Evolutionary conservation across 2,888 invertebrate genomes (phyloP).

Genomic region (Drosophila siamana): DNA sequence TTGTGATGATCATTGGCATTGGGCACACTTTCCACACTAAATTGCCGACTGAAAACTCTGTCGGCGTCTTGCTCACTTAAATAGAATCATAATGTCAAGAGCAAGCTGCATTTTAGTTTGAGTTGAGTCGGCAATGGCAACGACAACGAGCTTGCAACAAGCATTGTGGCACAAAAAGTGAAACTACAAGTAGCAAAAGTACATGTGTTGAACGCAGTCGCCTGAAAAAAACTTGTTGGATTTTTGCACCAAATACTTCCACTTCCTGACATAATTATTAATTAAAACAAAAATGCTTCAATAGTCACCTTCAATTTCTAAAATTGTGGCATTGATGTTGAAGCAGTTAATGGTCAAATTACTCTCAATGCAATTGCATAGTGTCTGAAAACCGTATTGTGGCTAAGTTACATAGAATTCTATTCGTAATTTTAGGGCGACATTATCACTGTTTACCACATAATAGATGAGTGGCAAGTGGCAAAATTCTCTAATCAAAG

Average conservation of each 20-base stretch:
- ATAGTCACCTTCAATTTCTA: constrained; percentile 14
- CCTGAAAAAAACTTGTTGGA: background rate
- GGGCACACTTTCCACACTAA: constrained; percentile 62
- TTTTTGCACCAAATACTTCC: background rate
- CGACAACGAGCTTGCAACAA: constrained; percentile 46
- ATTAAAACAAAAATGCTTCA: constrained; percentile 47
- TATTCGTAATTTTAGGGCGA: constrained; percentile 12
- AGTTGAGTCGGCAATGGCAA: constrained; percentile 18
- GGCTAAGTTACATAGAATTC: constrained; percentile 3
- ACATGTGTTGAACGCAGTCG: constrained; percentile 11
- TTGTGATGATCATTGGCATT: constrained; percentile 41
- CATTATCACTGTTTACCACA: constrained; percentile 24
- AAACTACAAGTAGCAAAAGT: constrained; percentile 33
- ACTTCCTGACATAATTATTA: constrained; percentile 19
- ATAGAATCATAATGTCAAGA: constrained; percentile 62
- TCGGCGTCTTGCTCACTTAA: constrained; percentile 31
- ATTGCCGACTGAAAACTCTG: constrained; percentile 17
- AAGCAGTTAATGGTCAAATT: background rate
- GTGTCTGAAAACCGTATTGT: constrained; percentile 5
- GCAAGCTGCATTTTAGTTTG: constrained; percentile 54
- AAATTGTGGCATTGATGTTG: background rate
- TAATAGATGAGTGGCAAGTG: constrained; percentile 34
- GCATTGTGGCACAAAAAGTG: constrained; percentile 56
- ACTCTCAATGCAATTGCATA: constrained; percentile 1
- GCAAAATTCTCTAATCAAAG: constrained; percentile 33